A percentile compares a stretch with the other conserved stretches of the same genome.
Evolutionary conservation across 2,888 invertebrate genomes (phyloP).

Genomic region (Hydrotaea cyrtoneurina): DNA sequence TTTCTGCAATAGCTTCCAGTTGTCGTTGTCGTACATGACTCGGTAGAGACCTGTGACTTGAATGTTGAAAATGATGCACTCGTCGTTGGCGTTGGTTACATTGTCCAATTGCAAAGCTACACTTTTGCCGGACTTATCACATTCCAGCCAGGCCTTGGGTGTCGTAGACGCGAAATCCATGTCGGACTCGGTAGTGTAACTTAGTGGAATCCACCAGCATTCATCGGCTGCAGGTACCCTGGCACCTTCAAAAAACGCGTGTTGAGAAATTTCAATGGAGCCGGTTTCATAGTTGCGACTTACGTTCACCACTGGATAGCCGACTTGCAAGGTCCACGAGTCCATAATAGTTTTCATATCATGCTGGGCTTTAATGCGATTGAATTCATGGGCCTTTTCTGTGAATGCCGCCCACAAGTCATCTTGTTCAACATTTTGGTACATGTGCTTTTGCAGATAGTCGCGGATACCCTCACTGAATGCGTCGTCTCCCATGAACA

Average conservation of each 20-base stretch:
- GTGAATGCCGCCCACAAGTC: slow-evolving; percentile 91
- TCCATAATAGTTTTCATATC: slow-evolving; percentile 90
- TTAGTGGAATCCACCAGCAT: slow-evolving; percentile 86
- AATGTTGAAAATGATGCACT: slow-evolving; percentile 88
- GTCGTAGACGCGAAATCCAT: slow-evolving; percentile 82
- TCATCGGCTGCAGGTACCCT: slow-evolving; percentile 71
- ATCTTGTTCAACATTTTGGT: slow-evolving; percentile 89
- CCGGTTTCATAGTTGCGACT: slow-evolving; percentile 83
- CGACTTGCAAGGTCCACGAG: slow-evolving; percentile 92
- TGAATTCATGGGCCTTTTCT: slow-evolving; percentile 81
- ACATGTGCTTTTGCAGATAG: slow-evolving; percentile 85
- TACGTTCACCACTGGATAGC: slow-evolving; percentile 89
- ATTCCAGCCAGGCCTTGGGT: slow-evolving; percentile 83
- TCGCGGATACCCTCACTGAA: slow-evolving; percentile 86
- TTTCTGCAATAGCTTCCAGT: slow-evolving; percentile 86
- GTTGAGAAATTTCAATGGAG: slow-evolving; percentile 83
- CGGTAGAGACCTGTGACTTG: slow-evolving; percentile 88
- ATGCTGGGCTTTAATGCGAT: slow-evolving; percentile 82
- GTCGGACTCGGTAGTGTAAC: slow-evolving; percentile 82
- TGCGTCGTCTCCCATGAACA: slow-evolving; percentile 89
- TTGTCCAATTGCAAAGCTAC: slow-evolving; percentile 73
- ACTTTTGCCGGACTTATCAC: slow-evolving; percentile 71
- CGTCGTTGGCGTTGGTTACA: slow-evolving; percentile 81
- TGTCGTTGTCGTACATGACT: slow-evolving; percentile 88
- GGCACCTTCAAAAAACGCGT: slow-evolving; percentile 79